Evolutionary conservation across 2,797 vertebrate species (phyloP).

Genomic region (Sebastes minor): DNA sequence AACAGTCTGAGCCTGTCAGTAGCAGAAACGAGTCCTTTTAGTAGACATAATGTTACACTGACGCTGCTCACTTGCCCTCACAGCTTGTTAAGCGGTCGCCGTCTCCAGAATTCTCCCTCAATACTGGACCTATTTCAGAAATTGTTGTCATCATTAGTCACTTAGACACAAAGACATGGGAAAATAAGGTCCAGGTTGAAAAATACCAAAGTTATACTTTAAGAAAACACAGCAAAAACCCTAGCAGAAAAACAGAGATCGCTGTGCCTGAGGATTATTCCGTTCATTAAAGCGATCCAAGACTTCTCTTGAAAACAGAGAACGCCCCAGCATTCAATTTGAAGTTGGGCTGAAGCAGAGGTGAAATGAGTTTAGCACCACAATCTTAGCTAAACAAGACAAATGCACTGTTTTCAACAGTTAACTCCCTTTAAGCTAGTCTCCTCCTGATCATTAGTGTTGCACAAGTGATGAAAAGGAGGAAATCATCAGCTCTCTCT

Average conservation of each 20-base stretch:
- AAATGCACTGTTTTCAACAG: conserved; percentile 14
- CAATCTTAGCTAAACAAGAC: conserved; percentile 53
- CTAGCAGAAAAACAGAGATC: not conserved
- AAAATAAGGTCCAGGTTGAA: not conserved
- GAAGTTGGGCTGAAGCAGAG: conserved; percentile 4
- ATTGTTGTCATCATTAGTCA: too few relatives aligned
- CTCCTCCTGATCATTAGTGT: conserved; percentile 1
- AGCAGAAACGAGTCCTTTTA: too few relatives aligned
- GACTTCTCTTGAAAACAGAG: not conserved
- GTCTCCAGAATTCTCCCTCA: too few relatives aligned
- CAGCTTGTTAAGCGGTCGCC: too few relatives aligned
- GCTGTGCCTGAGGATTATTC: not conserved
- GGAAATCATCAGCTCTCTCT: not conserved
- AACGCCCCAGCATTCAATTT: not conserved
- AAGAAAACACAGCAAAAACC: not conserved
- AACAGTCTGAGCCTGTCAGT: too few relatives aligned
- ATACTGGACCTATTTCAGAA: too few relatives aligned
- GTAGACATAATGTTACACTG: too few relatives aligned
- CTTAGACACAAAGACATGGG: too few relatives aligned
- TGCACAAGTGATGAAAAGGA: conserved; percentile 11
- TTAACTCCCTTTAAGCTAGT: conserved; percentile 13
- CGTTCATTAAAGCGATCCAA: conserved; percentile 6
- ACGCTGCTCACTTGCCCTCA: too few relatives aligned
- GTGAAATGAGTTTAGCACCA: conserved; percentile 37
- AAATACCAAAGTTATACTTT: not conserved